Base-by-base conservation (phyloP, 2,113 vertebrate species). In the Heterochromis multidens region DNA sequence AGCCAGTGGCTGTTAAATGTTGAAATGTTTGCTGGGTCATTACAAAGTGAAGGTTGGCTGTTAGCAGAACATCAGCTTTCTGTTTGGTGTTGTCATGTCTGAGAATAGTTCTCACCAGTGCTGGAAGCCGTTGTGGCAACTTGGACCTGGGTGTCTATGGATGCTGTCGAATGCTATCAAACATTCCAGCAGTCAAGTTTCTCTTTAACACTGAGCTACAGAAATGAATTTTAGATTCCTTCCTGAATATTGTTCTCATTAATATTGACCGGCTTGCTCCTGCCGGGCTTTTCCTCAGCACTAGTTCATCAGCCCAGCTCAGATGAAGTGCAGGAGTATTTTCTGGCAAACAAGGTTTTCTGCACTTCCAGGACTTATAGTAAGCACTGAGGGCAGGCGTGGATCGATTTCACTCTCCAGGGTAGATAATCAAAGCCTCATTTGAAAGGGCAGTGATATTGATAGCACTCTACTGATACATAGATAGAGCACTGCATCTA, bases 371-470 rank as follows among this genome's bases (percentile, higher is more conserved):
- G 85, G 86, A 83, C 70, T 84, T 80, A 33, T 84, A 65, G 80
- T 90, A 78, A 92, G 91, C 86, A 86, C 74, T 35, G 77, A 87
- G 83, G 76, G 77, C 79, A 77, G 89, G 12, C 46, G 0, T 23
- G 23, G 56, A 92, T 94, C 85, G 92, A 94, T 95, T 21, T 27
- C 65, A 37, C 77, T 89, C 89, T 87, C 86, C 14, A 21, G 82
- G 89, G 81, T 16, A 87, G 81, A 89, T 92, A 81, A 92, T 95
- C 92, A 92, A 92, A 88, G 63, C 37, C 88, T 88, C 91, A 82
- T 94, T 88, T 82, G 37, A 90, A 62, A 79, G 79, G 82, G 43
- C 49, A 40, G 56, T 23, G 57, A 79, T 84, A 90, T 83, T 70
- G 85, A 92, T 79, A 37, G 65, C 76, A 13, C 58, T 87, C 62